phyloP scores from a whole-genome alignment of 1,140 invertebrate genomes.

The Diorhabda carinulata region DNA sequence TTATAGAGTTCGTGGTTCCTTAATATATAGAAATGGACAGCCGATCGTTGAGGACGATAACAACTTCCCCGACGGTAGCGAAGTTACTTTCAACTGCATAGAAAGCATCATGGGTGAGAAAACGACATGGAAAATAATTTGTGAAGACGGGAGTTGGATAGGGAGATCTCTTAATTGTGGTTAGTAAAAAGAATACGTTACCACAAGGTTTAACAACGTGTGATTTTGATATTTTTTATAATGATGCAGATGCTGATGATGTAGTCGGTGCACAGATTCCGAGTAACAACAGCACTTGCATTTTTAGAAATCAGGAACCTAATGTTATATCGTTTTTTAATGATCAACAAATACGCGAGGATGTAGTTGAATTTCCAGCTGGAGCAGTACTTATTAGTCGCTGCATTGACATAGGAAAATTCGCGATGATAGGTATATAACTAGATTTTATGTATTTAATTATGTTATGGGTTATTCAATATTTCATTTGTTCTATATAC shows the following conservation, averaged over 20 bases:
- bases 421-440: constrained; percentile 52
- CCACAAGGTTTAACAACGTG: no score
- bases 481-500: neutral
- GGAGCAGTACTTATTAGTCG: constrained; percentile 66
- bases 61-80: constrained; percentile 71
- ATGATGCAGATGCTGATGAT: constrained; percentile 49
- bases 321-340: constrained; percentile 77
- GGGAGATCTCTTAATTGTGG: constrained; percentile 72
- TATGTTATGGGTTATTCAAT: neutral
- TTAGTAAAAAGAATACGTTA: constrained; percentile 33
- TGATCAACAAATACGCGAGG: constrained; percentile 70
- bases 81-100: constrained; percentile 77
- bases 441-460: neutral
- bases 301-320: constrained; percentile 70
- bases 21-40: constrained; percentile 62
- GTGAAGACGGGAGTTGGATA: constrained; percentile 78
- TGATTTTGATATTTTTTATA: neutral
- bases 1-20: constrained; percentile 60
- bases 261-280: constrained; percentile 24
- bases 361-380: constrained; percentile 70
- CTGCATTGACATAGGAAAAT: constrained; percentile 73
- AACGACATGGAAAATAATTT: constrained; percentile 77
- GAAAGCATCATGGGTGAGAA: constrained; percentile 72
- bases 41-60: constrained; percentile 48
- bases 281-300: constrained; percentile 67